Evolutionary conservation across 37 sponge, comb jelly and placozoan genomes (phyloP).

Genomic region (Axinella damicornis): DNA sequence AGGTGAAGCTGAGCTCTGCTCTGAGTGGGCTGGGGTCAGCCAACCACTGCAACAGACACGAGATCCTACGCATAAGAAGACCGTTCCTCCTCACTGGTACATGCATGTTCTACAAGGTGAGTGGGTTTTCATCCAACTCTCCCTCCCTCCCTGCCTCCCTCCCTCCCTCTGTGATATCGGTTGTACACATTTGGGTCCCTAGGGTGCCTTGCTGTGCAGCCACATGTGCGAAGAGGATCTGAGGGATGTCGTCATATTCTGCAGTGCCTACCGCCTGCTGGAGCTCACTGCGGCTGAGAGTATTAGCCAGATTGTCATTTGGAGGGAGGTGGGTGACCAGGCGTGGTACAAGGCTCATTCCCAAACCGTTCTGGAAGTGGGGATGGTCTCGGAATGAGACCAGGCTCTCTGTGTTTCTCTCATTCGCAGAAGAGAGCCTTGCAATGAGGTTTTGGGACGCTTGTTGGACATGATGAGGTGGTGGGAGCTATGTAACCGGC

Average conservation of each 20-base stretch:
- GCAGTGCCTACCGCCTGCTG: constrained; percentile 44
- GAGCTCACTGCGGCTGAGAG: constrained; percentile 45
- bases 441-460: too few relatives aligned
- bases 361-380: too few relatives aligned
- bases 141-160: not conserved
- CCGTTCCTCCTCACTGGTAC: constrained; percentile 37
- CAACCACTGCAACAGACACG: constrained; percentile 22
- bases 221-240: constrained; percentile 42
- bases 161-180: not conserved
- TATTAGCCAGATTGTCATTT: constrained; percentile 53
- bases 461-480: too few relatives aligned
- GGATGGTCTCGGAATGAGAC: too few relatives aligned
- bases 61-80: constrained; percentile 3
- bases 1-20: constrained; percentile 34
- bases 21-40: constrained; percentile 51
- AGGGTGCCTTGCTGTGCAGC: constrained; percentile 52
- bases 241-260: constrained; percentile 25
- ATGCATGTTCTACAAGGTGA: constrained; percentile 62
- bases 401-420: too few relatives aligned
- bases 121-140: not conserved
- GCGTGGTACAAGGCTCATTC: too few relatives aligned
- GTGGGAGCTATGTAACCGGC: too few relatives aligned
- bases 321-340: constrained; percentile 59
- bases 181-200: not conserved
- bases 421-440: too few relatives aligned